Evolutionary conservation across 2,797 vertebrate genomes (phyloP).

Genomic region (Sebastes baramenuke): DNA sequence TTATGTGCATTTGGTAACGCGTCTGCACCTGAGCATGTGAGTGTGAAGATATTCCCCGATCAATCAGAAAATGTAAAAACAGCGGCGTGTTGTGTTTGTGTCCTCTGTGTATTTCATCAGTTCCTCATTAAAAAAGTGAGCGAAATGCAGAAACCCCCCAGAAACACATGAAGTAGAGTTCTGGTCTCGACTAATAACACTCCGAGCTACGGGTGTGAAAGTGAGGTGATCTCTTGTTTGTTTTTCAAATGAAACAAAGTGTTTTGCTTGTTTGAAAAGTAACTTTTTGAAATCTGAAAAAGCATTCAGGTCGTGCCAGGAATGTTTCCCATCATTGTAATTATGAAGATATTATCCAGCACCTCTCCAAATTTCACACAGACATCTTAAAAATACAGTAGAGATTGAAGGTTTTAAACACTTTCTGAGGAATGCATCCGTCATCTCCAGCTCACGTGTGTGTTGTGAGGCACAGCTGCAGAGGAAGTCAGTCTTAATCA

Average conservation of each 20-base stretch:
- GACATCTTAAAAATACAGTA: not conserved
- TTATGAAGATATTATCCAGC: not conserved
- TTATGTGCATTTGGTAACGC: not conserved
- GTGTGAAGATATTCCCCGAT: not conserved
- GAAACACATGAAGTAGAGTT: not conserved
- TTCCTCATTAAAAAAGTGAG: slow-evolving; percentile 1
- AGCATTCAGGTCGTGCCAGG: not conserved
- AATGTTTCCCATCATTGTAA: not conserved
- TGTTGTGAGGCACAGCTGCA: slow-evolving; percentile 36
- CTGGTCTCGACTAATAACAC: not conserved
- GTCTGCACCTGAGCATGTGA: not conserved
- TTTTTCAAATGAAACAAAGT: not conserved
- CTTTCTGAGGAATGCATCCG: not conserved
- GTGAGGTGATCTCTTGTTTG: not conserved
- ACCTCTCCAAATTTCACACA: not conserved
- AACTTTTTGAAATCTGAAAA: not conserved
- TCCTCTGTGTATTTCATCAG: not conserved
- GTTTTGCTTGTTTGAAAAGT: not conserved
- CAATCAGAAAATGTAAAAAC: not conserved
- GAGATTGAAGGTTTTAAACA: not conserved
- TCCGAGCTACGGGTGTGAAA: not conserved
- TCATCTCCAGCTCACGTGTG: not conserved
- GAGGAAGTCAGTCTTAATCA: slow-evolving; percentile 22
- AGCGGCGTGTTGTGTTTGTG: not conserved
- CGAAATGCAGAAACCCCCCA: not conserved